Conservation (phyloP, 2,113 vertebrate genomes). For the Plecturocebus donacophilus region DNA sequence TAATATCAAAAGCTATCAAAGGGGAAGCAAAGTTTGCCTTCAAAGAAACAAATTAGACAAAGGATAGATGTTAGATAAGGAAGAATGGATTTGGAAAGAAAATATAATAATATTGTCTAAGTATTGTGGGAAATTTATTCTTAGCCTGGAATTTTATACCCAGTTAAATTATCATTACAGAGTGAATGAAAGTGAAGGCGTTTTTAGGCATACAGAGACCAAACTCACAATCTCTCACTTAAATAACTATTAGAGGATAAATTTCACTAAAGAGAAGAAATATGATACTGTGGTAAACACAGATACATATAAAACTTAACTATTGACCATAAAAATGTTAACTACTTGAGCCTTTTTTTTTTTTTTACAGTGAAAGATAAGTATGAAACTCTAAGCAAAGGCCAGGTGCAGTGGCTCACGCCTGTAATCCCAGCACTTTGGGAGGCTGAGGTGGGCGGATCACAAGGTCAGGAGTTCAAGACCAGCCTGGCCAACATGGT, state of each 20-base stretch:
- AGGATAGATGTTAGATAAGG: neutral
- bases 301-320: neutral
- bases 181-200: neutral
- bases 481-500: too few species aligned
- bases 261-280: neutral
- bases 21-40: neutral
- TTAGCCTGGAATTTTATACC: neutral
- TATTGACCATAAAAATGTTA: neutral
- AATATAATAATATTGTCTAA: neutral
- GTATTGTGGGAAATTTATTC: neutral
- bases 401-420: too few species aligned
- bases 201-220: neutral
- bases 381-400: neutral
- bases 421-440: too few species aligned
- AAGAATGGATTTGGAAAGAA: neutral
- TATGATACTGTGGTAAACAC: neutral
- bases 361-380: neutral
- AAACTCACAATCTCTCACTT: neutral
- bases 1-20: neutral
- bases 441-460: too few species aligned
- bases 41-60: neutral
- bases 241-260: neutral
- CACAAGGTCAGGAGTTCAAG: too few species aligned
- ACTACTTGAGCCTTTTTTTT: neutral
- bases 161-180: neutral